These are phyloP conservation scores for Fregetta grallaria DNA, from an alignment of 2,113 vertebrate species.

Conservation along the genomic window DNA sequence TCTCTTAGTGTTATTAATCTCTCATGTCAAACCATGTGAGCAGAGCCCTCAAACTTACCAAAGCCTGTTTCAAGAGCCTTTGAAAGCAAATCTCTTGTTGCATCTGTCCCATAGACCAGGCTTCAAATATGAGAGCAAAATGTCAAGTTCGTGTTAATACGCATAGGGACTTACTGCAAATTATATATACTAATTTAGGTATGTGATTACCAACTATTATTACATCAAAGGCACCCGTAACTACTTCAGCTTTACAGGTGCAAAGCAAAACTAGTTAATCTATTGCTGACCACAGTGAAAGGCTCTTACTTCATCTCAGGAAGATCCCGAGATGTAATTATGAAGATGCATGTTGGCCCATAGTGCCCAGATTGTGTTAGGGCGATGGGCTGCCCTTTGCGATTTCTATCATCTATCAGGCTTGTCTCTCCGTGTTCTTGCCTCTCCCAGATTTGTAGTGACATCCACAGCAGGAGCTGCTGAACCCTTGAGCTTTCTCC, in stretches of 20 bases:
- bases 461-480: conserved; percentile 16
- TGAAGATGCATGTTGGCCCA: background rate
- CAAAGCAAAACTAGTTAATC: background rate
- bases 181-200: background rate
- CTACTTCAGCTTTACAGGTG: background rate
- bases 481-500: conserved; percentile 4
- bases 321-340: background rate
- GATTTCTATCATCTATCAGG: background rate
- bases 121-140: background rate
- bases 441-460: background rate
- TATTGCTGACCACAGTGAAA: background rate
- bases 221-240: background rate
- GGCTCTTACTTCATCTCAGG: background rate
- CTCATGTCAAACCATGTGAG: background rate
- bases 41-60: background rate
- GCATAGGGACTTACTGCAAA: background rate
- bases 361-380: background rate
- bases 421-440: background rate
- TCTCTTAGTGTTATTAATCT: background rate
- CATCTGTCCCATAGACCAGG: background rate
- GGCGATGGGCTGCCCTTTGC: background rate
- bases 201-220: background rate
- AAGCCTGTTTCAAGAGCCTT: background rate
- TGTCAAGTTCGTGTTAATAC: background rate
- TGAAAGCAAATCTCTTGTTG: background rate